Base-by-base conservation (phyloP, 1,140 invertebrate genomes). In the Drosophila lini region DNA sequence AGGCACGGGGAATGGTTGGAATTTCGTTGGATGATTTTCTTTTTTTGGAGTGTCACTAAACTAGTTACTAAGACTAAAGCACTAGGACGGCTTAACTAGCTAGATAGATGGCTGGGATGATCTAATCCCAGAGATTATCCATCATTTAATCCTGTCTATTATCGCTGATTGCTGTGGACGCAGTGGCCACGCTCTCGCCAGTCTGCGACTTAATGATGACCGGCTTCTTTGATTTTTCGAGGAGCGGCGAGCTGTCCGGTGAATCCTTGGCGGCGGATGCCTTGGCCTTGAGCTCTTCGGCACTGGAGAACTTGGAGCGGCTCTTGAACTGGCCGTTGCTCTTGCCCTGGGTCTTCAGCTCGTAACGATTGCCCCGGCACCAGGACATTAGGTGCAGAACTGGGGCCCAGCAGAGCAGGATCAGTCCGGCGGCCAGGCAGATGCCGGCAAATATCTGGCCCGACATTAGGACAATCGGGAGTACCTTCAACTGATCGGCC, bases 401-500 rank as follows among this genome's bases (percentile, higher is more conserved):
- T 0, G 91, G 91, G 28, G 67, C 59, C 90, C 90, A 92, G 45
- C 79, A 81, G 7, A 92, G 68, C 11, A 92, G 48, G 1, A 91
- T 65, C 1, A 92, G 36, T 19, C 92, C 92, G 15, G 91, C 61
- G n/a, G 77, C 78, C 57, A 92, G 62, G 28, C 80, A 76, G 6
- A 92, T 8, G 0, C 81, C 88, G 3, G 91, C 88, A 53, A 90
- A 82, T 5, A 92, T 91, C 34, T 92, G 91, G 0, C 92, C 92
- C 0, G 71, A 68, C 9, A 80, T 40, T 31, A 90, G 61, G 3
- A 91, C 76, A 10, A 80, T 25, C 0, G 89, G 81, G 11, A 92
- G 61, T 5, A 91, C 36, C 55, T 85, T 91, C 10, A 92, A 42
- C 25, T 92, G 90, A 15, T 93, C 92, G 0, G 93, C 92, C 41